Evolutionary conservation across 2,113 vertebrate species (phyloP), one percentile per base, ranked within the genome.

Genomic region (Pelvicachromis taeniatus): DNA sequence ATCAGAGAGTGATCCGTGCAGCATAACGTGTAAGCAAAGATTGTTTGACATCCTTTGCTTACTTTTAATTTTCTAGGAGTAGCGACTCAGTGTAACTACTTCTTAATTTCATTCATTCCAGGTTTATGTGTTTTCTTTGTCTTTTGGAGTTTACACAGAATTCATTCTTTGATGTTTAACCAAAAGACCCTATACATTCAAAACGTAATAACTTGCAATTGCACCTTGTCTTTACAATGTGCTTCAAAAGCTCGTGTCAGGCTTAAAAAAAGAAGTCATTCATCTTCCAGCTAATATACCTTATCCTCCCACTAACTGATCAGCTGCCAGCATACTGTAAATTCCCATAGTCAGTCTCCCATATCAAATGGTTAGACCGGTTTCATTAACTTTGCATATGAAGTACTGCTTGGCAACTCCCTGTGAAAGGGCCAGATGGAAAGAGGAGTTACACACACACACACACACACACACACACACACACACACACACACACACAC

Each of bases 281-380:
- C 29, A 73, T 89, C 54, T 45, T 78, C 6, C 11, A 61, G 56
- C 26, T 58, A 53, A 85, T 70, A 84, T 9, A 81, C 70, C 23
- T 55, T 23, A 48, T 83, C 88, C 88, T 80, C 86, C 82, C 65
- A 31, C 84, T 26, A 12, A 68, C 58, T 50, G 31, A 84, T 88
- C 87, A 52, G 29, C 68, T 80, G 80, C 83, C 84, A 84, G 81
- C 40, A 33, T 80, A 40, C 68, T 82, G 31, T 87, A 78, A 87
- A 85, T 86, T 84, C 81, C 40, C 53, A 59, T 9, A 56, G 12
- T 81, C 85, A 82, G 31, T 86, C 86, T 93, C 86, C 91, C 80
- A 33, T 90, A 84, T 82, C 81, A 86, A 85, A 87, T 78, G 56
- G 9, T 65, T 87, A 42, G 77, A 42, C 33, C 2, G 1, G 10